Evolutionary conservation across 1,140 invertebrate genomes (phyloP), one percentile per base, ranked within the genome.

Genomic region (Mizuhopecten yessoensis): DNA sequence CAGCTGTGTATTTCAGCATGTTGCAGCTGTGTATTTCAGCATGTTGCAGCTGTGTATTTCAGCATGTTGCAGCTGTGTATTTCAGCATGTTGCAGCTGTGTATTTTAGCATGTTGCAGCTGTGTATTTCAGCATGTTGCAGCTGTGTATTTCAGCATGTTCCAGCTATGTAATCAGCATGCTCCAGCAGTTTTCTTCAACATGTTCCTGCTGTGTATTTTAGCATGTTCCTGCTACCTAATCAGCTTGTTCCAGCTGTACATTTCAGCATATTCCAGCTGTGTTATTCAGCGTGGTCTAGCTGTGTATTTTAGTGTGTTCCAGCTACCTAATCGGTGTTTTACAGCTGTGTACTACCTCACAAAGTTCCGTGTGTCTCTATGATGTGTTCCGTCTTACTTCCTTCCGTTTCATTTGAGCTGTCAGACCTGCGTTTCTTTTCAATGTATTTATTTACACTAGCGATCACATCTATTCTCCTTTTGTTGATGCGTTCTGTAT

Each of bases 401-500:
- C 1, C 11, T n/a, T 75, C 57, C 11, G 5, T 5, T 29, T 75
- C n/a, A 75, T n/a, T 75, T 75, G 57, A 3, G n/a, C 23, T 29
- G 23, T 75, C 57, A 5, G 29, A 29, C 17, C 29, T 75, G 57
- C 57, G 23, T 75, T 75, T 75, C 57, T 17, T 75, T n/a, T 75
- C 23, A 29, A 75, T 29, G 11, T 75, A 75, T n/a, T 75, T 75
- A 75, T 75, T n/a, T 17, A 75, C 57, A 75, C 57, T 75, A n/a
- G 57, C 57, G 1, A 75, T n/a, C n/a, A 86, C 34, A 33, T 90
- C 34, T 11, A 87, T 29, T 45, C 90, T 90, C 15, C 39, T 88
- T 88, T 94, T 91, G 20, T 90, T 86, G 15, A 89, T 90, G 34
- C 87, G n/a, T 87, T 88, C 88, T 42, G 75, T 87, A 33, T 89